Base-by-base conservation (phyloP, 2,113 vertebrate genomes). In the Gulo gulo region DNA sequence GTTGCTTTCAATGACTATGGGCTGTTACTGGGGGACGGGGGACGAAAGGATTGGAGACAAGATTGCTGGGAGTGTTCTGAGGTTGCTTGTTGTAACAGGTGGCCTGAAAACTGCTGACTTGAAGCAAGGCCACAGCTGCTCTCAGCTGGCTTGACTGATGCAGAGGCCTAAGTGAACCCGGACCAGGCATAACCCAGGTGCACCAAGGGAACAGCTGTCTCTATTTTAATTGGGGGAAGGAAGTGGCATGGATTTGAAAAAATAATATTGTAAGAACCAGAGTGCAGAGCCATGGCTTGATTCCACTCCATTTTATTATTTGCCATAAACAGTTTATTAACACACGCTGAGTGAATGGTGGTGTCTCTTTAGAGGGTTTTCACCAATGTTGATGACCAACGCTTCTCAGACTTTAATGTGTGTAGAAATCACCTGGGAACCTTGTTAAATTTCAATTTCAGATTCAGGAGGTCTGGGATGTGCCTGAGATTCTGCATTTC, bases 1-100 rank as follows among this genome's bases (percentile, higher is more conserved):
- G 96, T 97, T 96, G 74, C 16, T 98, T 95, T 95, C 97, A 83
- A 88, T 97, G 96, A 96, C 80, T 74, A 4, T 24, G 31, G 86
- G 39, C 89, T 88, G 29, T 88, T 95, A 47, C 4, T 42, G 34
- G 47, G 24, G 21, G 2, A 39, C 4, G 5, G 6, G 52, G 73
- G 83, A 92, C 88, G 81, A 85, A 82, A 88, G 71, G 93, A 95
- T 29, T 31, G 55, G 74, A 97, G 86, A 90, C n/a, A 52, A 69
- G 79, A 95, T 63, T 92, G 67, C 63, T 95, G 90, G 82, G 96
- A 94, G 89, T 80, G 67, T 96, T 80, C 83, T 76, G 24, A 59
- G 26, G 74, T 2, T 10, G 4, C 78, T 85, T 97, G 69, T 36
- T 97, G 42, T 90, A 94, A 94, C 80, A 97, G 65, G 88, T 91